Evolutionary conservation across 2,113 vertebrate species (phyloP).

Genomic region (Poecile atricapillus): DNA sequence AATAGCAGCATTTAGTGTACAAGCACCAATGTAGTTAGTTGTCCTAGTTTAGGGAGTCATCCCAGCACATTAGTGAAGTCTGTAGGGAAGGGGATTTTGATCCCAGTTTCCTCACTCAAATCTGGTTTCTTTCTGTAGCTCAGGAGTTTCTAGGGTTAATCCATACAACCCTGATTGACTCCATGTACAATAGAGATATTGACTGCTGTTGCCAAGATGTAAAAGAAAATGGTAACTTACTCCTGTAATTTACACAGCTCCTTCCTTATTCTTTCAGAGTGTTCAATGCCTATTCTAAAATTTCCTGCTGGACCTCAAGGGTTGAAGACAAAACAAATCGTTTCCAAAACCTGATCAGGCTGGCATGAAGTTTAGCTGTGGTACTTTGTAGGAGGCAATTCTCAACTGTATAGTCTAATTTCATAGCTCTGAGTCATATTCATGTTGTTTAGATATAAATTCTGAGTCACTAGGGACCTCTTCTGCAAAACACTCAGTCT

Average conservation of each 20-base stretch:
- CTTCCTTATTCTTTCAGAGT: background rate
- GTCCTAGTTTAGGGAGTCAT: too few relatives aligned
- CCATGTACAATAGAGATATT: background rate
- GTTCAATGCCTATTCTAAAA: background rate
- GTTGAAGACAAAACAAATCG: accelerated
- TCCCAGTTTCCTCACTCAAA: background rate
- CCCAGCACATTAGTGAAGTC: too few relatives aligned
- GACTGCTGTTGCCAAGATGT: background rate
- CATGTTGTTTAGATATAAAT: background rate
- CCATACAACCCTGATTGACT: background rate
- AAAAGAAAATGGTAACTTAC: background rate
- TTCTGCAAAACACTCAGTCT: background rate
- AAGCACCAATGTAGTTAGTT: background rate
- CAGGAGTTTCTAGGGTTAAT: background rate
- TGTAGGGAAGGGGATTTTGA: background rate
- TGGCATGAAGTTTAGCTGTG: background rate
- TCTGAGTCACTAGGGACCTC: background rate
- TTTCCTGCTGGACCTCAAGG: background rate
- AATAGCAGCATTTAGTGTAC: background rate
- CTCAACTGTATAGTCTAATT: background rate
- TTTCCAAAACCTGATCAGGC: background rate
- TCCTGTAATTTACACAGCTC: background rate
- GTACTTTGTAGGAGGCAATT: background rate
- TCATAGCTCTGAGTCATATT: background rate
- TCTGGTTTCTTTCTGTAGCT: background rate